Evolutionary conservation across 1,140 invertebrate genomes (phyloP).

Genomic region (Diorhabda sublineata): DNA sequence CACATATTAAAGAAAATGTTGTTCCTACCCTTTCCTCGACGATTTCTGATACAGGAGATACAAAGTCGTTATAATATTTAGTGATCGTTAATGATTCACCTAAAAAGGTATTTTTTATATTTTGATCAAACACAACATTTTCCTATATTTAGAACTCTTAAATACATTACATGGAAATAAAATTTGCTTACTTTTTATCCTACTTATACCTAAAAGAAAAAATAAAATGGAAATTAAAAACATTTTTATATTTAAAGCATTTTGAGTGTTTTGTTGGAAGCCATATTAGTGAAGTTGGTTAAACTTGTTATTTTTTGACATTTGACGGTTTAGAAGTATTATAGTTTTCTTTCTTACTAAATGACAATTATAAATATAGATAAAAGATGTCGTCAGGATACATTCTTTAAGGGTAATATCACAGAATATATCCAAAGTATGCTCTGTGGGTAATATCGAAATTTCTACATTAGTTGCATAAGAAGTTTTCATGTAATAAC

Average conservation of each 20-base stretch:
- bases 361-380: too few relatives aligned
- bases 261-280: slow-evolving; percentile 20
- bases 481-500: too few relatives aligned
- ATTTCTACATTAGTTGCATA: too few relatives aligned
- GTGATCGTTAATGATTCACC: slow-evolving; percentile 32
- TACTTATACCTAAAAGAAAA: slow-evolving; percentile 24
- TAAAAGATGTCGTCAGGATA: too few relatives aligned
- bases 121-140: neutral
- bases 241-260: slow-evolving; percentile 25
- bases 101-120: slow-evolving; percentile 1
- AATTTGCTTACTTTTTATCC: slow-evolving; percentile 21
- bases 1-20: slow-evolving; percentile 40
- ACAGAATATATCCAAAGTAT: too few relatives aligned
- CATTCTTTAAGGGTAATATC: too few relatives aligned
- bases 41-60: slow-evolving; percentile 28
- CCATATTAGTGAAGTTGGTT: slow-evolving; percentile 14
- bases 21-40: slow-evolving; percentile 40
- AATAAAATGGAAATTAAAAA: slow-evolving; percentile 12
- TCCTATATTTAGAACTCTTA: neutral
- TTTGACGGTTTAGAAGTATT: too few relatives aligned
- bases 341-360: too few relatives aligned
- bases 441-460: too few relatives aligned
- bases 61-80: slow-evolving; percentile 34
- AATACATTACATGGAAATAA: neutral
- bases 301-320: too few relatives aligned